These are phyloP conservation scores for Hyla sarda DNA, from an alignment of 2,113 vertebrate species.

Conservation along the genomic window DNA sequence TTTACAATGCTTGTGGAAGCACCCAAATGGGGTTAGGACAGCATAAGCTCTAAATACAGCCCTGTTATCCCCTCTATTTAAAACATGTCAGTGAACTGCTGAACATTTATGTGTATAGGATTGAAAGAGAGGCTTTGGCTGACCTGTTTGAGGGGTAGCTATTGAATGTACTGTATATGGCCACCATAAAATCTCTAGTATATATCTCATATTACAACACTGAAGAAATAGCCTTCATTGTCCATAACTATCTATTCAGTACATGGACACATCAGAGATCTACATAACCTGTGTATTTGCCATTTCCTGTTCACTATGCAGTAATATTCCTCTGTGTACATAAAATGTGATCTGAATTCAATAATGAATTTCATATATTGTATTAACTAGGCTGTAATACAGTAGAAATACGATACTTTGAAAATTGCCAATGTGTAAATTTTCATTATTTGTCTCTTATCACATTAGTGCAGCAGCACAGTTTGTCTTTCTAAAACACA, in stretches of 20 bases:
- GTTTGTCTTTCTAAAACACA: slow-evolving; percentile 28
- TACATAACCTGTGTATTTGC: slow-evolving; percentile 6
- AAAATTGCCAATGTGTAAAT: slow-evolving; percentile 45
- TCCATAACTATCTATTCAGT: slow-evolving; percentile 8
- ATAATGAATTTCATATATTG: slow-evolving; percentile 51
- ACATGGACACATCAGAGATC: neutral
- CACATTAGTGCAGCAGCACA: slow-evolving; percentile 51
- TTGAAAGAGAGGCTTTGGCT: no score
- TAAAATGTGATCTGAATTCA: slow-evolving; percentile 37
- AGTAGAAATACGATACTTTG: slow-evolving; percentile 44
- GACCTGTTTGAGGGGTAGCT: no score
- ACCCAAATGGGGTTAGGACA: no score
- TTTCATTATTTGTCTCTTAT: slow-evolving; percentile 56
- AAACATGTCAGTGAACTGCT: no score
- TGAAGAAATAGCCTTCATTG: neutral
- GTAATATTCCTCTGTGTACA: slow-evolving; percentile 11
- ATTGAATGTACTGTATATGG: no score
- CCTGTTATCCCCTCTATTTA: no score
- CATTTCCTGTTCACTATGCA: slow-evolving; percentile 21
- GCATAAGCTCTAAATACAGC: no score
- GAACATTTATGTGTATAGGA: no score
- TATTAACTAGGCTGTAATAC: slow-evolving; percentile 37
- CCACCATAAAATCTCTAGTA: no score
- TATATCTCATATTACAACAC: no score
- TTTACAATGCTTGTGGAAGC: no score